phyloP scores from a whole-genome alignment of 2,797 vertebrate species.

The Cygnus olor region DNA sequence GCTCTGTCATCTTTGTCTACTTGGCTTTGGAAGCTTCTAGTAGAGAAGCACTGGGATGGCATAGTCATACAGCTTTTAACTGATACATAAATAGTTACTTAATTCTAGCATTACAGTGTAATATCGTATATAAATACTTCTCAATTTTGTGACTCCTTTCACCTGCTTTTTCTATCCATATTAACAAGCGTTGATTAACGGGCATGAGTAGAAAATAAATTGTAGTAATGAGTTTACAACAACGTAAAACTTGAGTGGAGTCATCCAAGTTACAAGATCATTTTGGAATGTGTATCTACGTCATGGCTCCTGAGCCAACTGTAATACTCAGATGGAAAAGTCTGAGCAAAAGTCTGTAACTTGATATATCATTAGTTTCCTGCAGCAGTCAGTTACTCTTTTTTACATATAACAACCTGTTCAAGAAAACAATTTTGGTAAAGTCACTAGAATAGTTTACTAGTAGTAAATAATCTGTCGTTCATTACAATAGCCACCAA shows the following conservation, averaged over 20 bases:
- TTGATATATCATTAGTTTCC: not conserved
- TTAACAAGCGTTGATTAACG: not conserved
- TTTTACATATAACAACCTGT: not conserved
- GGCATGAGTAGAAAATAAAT: not conserved
- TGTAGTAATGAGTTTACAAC: not conserved
- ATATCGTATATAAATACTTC: not conserved
- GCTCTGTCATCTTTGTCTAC: not conserved
- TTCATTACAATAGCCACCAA: not conserved
- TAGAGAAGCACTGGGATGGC: not conserved
- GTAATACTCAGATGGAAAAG: not conserved
- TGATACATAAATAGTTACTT: not conserved
- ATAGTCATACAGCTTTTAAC: not conserved
- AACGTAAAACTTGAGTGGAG: not conserved
- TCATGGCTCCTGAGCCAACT: not conserved
- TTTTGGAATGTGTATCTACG: constrained; percentile 4
- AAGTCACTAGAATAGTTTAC: not conserved
- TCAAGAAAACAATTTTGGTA: not conserved
- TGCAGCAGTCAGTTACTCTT: not conserved
- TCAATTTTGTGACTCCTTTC: not conserved
- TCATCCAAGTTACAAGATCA: constrained; percentile 3
- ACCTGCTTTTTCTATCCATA: not conserved
- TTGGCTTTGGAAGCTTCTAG: constrained; percentile 27
- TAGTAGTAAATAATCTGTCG: not conserved
- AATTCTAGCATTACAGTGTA: not conserved
- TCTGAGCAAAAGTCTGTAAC: not conserved